These are phyloP conservation scores for Zeus faber DNA, from an alignment of 2,113 vertebrate genomes.

Conservation along the genomic window DNA sequence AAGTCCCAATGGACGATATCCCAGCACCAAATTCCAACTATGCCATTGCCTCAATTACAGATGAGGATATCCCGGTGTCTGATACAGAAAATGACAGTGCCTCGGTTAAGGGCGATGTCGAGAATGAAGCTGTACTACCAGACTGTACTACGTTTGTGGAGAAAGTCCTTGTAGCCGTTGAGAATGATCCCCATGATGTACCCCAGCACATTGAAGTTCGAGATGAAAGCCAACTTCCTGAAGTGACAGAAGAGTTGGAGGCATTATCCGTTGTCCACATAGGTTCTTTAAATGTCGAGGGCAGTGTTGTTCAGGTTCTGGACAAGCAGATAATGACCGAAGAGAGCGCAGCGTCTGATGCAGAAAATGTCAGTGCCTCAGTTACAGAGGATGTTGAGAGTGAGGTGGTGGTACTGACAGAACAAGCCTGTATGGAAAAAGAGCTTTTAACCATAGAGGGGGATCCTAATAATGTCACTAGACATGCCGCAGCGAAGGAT, in stretches of 20 bases:
- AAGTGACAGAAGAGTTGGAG: slow-evolving; percentile 9
- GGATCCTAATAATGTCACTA: background rate
- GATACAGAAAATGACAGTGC: slow-evolving; percentile 13
- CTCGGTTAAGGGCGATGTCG: background rate
- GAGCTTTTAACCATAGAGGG: background rate
- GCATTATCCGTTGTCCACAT: background rate
- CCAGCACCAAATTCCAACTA: background rate
- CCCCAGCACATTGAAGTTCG: background rate
- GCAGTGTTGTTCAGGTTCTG: background rate
- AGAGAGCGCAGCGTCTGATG: slow-evolving; percentile 5
- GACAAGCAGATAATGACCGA: background rate
- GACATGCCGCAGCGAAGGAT: background rate
- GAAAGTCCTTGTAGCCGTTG: background rate
- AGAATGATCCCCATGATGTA: slow-evolving; percentile 9
- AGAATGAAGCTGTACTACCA: background rate
- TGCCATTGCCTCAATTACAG: background rate
- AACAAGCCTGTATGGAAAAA: slow-evolving; percentile 9
- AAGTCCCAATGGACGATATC: slow-evolving; percentile 11
- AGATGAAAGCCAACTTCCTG: slow-evolving; percentile 13
- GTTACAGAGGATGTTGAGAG: background rate
- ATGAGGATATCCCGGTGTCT: slow-evolving; percentile 16
- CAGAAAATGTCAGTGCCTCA: slow-evolving; percentile 5
- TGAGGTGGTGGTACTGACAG: background rate
- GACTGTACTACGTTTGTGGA: slow-evolving; percentile 10
- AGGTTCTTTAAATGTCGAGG: background rate